A percentile compares a stretch with the other conserved stretches of the same genome.
Conservation (phyloP, 2,797 vertebrate genomes). For the Syndactyla subalaris region DNA sequence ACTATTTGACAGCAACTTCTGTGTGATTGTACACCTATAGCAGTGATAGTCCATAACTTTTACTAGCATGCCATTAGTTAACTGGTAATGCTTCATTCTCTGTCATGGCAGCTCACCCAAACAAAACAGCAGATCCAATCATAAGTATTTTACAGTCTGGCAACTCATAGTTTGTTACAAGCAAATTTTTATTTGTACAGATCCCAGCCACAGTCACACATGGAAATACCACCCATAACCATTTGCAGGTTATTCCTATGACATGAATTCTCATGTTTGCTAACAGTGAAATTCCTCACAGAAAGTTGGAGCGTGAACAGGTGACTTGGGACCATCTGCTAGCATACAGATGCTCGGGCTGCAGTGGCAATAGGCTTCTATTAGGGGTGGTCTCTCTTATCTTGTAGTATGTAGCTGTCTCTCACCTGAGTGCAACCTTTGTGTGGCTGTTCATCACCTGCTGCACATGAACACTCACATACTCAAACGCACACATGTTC, state of each 20-base stretch:
- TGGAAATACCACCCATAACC: not conserved
- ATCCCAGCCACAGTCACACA: not conserved
- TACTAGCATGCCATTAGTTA: not conserved
- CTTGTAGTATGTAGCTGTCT: not conserved
- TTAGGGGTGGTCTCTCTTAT: not conserved
- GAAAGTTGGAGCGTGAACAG: not conserved
- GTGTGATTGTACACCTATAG: not conserved
- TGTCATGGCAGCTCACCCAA: not conserved
- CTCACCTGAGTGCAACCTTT: not conserved
- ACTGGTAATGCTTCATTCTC: not conserved
- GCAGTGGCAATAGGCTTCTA: not conserved
- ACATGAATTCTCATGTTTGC: not conserved
- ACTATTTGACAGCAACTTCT: conserved; percentile 10
- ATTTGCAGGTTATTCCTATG: not conserved
- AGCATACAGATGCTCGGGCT: fast-evolving
- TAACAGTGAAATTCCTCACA: not conserved
- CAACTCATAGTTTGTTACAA: not conserved
- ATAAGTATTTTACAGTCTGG: not conserved
- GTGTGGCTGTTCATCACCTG: not conserved
- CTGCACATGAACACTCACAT: not conserved
- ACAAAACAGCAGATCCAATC: not conserved
- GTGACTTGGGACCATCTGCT: not conserved
- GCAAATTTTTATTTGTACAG: not conserved
- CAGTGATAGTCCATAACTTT: not conserved
- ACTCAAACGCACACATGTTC: not conserved